A percentile compares a stretch with the other conserved stretches of the same genome.
Conservation (phyloP, 2,113 vertebrate genomes). For the Rhineura floridana region DNA sequence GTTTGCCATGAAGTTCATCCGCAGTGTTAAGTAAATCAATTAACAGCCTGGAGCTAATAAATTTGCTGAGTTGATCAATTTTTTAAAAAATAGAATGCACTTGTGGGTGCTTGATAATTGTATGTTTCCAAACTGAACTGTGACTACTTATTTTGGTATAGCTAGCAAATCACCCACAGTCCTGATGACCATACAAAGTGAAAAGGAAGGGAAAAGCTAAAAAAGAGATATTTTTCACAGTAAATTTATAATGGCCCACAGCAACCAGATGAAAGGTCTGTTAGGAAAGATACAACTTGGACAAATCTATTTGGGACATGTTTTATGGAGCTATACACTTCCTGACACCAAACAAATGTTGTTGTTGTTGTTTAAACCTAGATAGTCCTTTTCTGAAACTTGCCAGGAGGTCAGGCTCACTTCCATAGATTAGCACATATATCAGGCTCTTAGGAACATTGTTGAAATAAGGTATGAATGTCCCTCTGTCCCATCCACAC, state of each 20-base stretch:
- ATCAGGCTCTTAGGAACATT: background rate
- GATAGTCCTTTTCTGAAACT: background rate
- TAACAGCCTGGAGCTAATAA: conserved; percentile 54
- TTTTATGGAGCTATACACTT: background rate
- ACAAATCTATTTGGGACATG: background rate
- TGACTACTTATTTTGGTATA: conserved; percentile 52
- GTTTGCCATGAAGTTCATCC: conserved; percentile 46
- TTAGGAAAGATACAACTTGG: conserved; percentile 1
- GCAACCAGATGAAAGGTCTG: background rate
- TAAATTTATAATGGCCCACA: conserved; percentile 4
- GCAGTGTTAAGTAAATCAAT: conserved; percentile 67
- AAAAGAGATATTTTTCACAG: background rate
- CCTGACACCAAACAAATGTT: background rate
- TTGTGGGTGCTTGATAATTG: conserved; percentile 41
- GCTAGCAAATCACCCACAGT: conserved; percentile 24
- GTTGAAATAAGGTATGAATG: background rate
- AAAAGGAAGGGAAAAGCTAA: background rate
- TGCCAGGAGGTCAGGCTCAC: background rate
- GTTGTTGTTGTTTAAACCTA: background rate
- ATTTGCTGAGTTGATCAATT: conserved; percentile 40
- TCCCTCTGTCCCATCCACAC: background rate
- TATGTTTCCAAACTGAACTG: conserved; percentile 35
- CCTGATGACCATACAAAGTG: background rate
- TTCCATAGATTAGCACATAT: background rate
- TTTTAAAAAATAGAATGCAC: conserved; percentile 39